Base-by-base conservation (phyloP, 2,797 vertebrate genomes). In the Pangasius sanitwongsei region DNA sequence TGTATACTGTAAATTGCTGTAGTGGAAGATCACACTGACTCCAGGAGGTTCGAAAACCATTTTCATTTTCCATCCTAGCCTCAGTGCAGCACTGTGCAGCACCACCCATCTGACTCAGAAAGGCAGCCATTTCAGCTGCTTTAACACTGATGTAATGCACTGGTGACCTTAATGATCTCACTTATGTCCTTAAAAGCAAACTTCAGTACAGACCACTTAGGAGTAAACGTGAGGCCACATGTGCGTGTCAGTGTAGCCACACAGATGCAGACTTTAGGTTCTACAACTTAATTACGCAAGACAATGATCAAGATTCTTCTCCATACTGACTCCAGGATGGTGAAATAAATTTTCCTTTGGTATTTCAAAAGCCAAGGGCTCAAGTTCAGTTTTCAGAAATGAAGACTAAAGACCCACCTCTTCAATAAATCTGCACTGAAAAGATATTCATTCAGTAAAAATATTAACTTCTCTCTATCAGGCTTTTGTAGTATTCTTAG, bases 41-140 rank as follows among this genome's bases (percentile, higher is more conserved):
- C 53, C 82, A 28, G 23, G 31, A 57, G 28, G 20, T 11, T 53
- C 57, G 53, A 72, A 85, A 70, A 4, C 18, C 44, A 31, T 57
- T 65, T 85, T 55, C 57, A 44, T 77, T 87, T 81, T 70, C 70
- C 74, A 69, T 61, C 67, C 72, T 83, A 53, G 83, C 16, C 53
- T 86, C 34, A 53, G n/a, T 50, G 53, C 53, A 80, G 77, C n/a
- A 67, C 75, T 87, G 57, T 75, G 78, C 69, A 18, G 85, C 91
- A 89, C 92, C 94, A 93, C 93, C 94, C 88, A 82, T 91, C 87
- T 95, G 93, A 95, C 93, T 94, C 92, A 93, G 87, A 78, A 69
- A 85, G 55, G 86, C 82, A 91, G 86, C 89, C 91, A 90, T 86
- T 91, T 86, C 87, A 91, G 82, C 87, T 63, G 67, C 83, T 88